Evolutionary conservation across 2,113 vertebrate genomes (phyloP), one percentile per base, ranked within the genome.

Genomic region (Paratilapia polleni): DNA sequence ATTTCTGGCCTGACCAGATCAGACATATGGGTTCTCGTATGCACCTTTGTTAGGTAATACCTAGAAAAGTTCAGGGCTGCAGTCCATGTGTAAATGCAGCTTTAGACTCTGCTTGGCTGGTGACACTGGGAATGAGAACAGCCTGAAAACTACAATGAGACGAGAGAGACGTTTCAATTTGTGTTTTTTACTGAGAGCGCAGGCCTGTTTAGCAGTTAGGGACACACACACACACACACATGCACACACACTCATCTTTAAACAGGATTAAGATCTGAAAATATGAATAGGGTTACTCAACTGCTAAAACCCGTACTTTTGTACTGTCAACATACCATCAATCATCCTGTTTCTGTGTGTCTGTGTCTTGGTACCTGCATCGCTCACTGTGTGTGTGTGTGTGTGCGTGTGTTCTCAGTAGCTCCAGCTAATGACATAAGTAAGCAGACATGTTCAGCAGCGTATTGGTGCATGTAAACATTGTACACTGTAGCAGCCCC

Each of bases 381-480:
- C 49, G 38, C 24, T 75, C 74, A 54, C 76, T 70, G 1, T 19
- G 49, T 49, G 20, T 64, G 75, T 31, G 62, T 78, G 78, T 13
- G 26, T 64, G 14, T 49, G 41, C 43, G 63, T 75, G 76, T 70
- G 70, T 17, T 10, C 31, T 88, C 59, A 58, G 75, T 82, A 61
- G 80, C 61, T 61, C 36, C 77, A 76, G 82, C 82, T 92, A 92
- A 93, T 90, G 91, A 92, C 89, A 91, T 87, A 91, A 92, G 91
- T 84, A 91, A 89, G 92, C 81, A 92, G 88, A 89, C 90, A 88
- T 92, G 92, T 90, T 93, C 79, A 87, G 79, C 91, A 90, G 82
- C 43, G 54, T 90, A 90, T 82, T 78, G 87, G 80, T 75, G 92
- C 89, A 92, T 94, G 91, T 94, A 94, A 94, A 94, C 93, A 94